Conservation (phyloP, 2,888 invertebrate species). For the Crepidodera aurea region DNA sequence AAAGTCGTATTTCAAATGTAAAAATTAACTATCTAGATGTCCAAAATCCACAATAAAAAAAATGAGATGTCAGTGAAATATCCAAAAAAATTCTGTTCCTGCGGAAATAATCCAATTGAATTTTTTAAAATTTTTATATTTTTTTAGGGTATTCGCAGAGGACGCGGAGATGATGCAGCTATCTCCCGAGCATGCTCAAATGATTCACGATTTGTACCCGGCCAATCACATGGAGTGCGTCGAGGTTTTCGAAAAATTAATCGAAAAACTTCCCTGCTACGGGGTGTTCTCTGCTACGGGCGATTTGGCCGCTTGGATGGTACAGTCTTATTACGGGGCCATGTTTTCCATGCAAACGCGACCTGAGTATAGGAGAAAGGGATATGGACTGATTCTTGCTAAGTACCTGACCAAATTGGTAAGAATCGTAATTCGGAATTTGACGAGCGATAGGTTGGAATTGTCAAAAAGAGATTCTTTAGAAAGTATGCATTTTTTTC, state of each 20-base stretch:
- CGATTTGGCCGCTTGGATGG: constrained; percentile 88
- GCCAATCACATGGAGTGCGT: constrained; percentile 89
- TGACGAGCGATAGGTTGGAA: too few species aligned
- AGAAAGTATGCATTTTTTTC: too few species aligned
- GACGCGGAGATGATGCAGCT: constrained; percentile 81
- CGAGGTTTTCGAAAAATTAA: constrained; percentile 82
- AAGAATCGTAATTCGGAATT: too few species aligned
- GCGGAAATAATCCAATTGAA: too few species aligned
- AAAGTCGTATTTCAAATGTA: too few species aligned
- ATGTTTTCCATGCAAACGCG: constrained; percentile 92
- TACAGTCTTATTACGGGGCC: constrained; percentile 89
- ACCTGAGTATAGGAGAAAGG: constrained; percentile 61
- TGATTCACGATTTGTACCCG: constrained; percentile 86
- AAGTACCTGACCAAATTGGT: constrained; percentile 65
- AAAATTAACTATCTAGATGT: too few species aligned
- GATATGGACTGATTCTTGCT: constrained; percentile 77
- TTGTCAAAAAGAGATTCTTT: too few species aligned
- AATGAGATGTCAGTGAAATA: too few species aligned
- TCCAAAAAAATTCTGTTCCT: too few species aligned
- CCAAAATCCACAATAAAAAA: too few species aligned
- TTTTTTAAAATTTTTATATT: too few species aligned
- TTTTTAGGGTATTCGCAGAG: constrained; percentile 59
- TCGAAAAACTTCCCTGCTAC: constrained; percentile 79
- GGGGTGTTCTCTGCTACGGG: constrained; percentile 78
- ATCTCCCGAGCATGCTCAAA: constrained; percentile 79